A percentile compares a stretch with the other conserved stretches of the same genome.
phyloP scores from a whole-genome alignment of 1,140 invertebrate species.

The Drosophila grimshawi region DNA sequence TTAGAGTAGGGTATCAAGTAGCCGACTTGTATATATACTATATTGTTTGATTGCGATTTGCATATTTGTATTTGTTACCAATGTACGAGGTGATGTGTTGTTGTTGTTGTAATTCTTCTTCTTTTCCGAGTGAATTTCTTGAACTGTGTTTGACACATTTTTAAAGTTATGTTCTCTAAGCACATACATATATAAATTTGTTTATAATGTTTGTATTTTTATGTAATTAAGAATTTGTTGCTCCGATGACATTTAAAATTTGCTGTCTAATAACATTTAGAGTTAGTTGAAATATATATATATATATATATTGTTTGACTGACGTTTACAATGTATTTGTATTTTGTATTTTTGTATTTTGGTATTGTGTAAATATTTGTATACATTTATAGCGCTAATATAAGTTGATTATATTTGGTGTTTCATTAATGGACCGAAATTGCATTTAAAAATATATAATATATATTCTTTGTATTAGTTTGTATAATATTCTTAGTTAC shows the following conservation, averaged over 20 bases:
- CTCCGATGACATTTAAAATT: slow-evolving; percentile 65
- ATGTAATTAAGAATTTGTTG: slow-evolving; percentile 38
- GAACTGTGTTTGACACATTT: slow-evolving; percentile 66
- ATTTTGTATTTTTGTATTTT: background rate
- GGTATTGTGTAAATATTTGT: slow-evolving; percentile 43
- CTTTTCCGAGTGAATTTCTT: slow-evolving; percentile 15
- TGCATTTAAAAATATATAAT: slow-evolving; percentile 73
- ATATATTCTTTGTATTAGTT: slow-evolving; percentile 41
- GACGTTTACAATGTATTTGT: slow-evolving; percentile 63
- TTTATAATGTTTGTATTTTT: slow-evolving; percentile 27
- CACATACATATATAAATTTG: slow-evolving; percentile 53
- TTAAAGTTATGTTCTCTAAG: slow-evolving; percentile 25
- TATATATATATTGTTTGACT: slow-evolving; percentile 25
- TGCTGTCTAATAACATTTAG: slow-evolving; percentile 70
- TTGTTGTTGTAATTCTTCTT: background rate
- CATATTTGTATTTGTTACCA: slow-evolving; percentile 14
- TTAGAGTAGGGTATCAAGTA: slow-evolving; percentile 6
- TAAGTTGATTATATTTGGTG: slow-evolving; percentile 69
- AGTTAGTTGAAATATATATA: slow-evolving; percentile 54
- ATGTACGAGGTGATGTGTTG: slow-evolving; percentile 8
- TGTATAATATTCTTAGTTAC: slow-evolving; percentile 64
- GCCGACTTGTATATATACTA: slow-evolving; percentile 36
- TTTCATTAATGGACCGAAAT: slow-evolving; percentile 79
- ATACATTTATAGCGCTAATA: slow-evolving; percentile 58
- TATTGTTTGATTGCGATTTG: slow-evolving; percentile 64